Base-by-base conservation (phyloP, 2,888 invertebrate species). In the Drosophila atripex region DNA sequence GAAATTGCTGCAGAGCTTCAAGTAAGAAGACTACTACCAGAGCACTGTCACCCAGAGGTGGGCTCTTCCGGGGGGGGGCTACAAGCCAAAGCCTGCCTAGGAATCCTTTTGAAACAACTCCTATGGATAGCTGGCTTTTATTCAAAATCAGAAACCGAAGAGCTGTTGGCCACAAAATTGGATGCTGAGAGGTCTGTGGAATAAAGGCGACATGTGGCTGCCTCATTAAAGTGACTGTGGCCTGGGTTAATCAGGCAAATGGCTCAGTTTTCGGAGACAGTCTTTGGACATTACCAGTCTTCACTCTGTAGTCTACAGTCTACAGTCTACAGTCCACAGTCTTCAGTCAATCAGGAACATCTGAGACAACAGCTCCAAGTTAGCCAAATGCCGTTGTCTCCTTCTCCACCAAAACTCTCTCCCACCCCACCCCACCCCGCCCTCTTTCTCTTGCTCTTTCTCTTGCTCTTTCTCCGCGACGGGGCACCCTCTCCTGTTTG, bases 271-370 rank as follows among this genome's bases (percentile, higher is more conserved):
- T 41, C 4, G n/a, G 18, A 8, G 12, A 30, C 30, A 52, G 21
- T 39, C 52, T 46, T 59, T 58, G 57, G 69, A 53, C 74, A 77
- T 80, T 14, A 4, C 57, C 21, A 25, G 25, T 25, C 25, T 25
- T 25, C 4, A 3, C 21, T 3, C 21, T 21, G 3, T 63, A 71
- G 32, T 41, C 49, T 14, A 16, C 39, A 39, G 39, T 43, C 55
- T 38, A 65, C 39, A 41, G 11, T 41, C 39, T 47, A 18, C 28
- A 49, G 54, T 49, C 60, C 38, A 21, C 14, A 46, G 46, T 46
- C 60, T 55, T 47, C 63, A 86, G 84, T 80, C 86, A 82, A 83
- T 82, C 88, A 87, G 61, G 60, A 51, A 64, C 76, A 66, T 21
- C 53, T 51, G 45, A 49, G 35, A 12, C 50, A 68, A 38, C 53